A percentile compares a stretch with the other conserved stretches of the same genome.
phyloP scores from a whole-genome alignment of 2,113 vertebrate genomes.

The Dipodomys spectabilis region DNA sequence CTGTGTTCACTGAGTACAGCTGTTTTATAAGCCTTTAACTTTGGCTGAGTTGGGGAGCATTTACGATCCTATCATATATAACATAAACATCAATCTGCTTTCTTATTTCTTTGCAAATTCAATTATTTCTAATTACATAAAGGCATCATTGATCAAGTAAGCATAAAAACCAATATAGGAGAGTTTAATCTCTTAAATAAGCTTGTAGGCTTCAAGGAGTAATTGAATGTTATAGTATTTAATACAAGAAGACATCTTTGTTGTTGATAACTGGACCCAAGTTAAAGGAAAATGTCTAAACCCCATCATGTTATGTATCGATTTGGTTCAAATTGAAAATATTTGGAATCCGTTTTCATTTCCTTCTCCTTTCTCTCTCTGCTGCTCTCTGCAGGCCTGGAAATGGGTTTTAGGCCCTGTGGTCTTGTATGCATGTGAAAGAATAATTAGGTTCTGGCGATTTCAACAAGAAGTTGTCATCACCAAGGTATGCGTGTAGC shows the following conservation, averaged over 20 bases:
- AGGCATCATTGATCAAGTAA: conserved; percentile 75
- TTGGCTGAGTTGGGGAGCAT: conserved; percentile 56
- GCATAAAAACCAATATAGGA: conserved; percentile 77
- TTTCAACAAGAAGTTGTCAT: conserved; percentile 87
- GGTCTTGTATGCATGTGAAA: conserved; percentile 86
- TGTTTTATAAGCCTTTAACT: conserved; percentile 61
- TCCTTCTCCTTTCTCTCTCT: conserved; percentile 62
- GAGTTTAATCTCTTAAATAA: conserved; percentile 80
- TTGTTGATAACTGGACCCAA: conserved; percentile 59
- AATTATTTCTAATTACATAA: conserved; percentile 84
- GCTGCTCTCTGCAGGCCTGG: conserved; percentile 86
- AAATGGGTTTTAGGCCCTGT: conserved; percentile 89
- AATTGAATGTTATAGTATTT: conserved; percentile 75
- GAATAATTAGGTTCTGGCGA: conserved; percentile 86
- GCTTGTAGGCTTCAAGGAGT: conserved; percentile 73
- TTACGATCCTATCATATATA: conserved; percentile 62
- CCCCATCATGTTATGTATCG: conserved; percentile 44
- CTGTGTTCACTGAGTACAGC: conserved; percentile 31
- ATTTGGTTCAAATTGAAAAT: conserved; percentile 70
- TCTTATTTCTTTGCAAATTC: conserved; percentile 74
- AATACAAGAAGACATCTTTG: conserved; percentile 66
- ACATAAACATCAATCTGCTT: conserved; percentile 55
- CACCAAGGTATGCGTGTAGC: conserved; percentile 86
- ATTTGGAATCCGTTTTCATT: conserved; percentile 66
- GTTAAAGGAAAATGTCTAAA: conserved; percentile 66